Evolutionary conservation across 1,140 invertebrate genomes (phyloP).

Genomic region (Penaeus indicus): DNA sequence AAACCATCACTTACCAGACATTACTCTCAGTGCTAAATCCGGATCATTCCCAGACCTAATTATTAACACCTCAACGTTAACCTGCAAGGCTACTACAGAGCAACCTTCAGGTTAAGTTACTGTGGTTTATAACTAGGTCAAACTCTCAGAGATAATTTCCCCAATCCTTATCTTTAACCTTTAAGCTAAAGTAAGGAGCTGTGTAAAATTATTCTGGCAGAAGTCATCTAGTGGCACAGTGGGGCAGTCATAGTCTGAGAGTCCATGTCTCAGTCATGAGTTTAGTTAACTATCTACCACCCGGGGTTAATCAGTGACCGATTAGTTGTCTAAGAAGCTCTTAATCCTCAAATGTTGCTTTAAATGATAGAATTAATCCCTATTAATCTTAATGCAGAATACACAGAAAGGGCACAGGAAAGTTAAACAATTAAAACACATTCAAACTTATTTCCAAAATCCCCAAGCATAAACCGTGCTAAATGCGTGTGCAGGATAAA

Average conservation of each 20-base stretch:
- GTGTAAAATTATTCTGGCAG: conserved; percentile 37
- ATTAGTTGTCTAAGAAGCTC: conserved; percentile 64
- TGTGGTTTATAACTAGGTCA: background rate
- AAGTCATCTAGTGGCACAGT: conserved; percentile 41
- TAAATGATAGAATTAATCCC: conserved; percentile 63
- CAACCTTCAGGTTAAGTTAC: background rate
- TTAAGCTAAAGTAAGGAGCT: too few relatives aligned
- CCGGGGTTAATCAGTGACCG: conserved; percentile 61
- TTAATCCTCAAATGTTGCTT: conserved; percentile 62
- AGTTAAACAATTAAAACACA: conserved; percentile 63
- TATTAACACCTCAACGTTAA: conserved; percentile 20
- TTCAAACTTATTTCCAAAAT: conserved; percentile 63
- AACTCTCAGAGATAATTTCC: background rate
- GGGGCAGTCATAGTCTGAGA: conserved; percentile 53
- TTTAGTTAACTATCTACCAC: conserved; percentile 65
- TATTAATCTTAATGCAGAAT: conserved; percentile 64
- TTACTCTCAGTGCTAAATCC: conserved; percentile 27
- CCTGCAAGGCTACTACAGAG: background rate
- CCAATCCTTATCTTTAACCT: background rate
- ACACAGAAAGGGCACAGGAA: conserved; percentile 65
- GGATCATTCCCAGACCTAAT: conserved; percentile 38
- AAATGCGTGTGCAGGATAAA: conserved; percentile 65
- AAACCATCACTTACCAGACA: conserved; percentile 44
- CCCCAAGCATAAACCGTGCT: conserved; percentile 64
- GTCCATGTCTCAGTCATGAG: conserved; percentile 61